Base-by-base conservation (phyloP, 2,888 invertebrate species). In the Deilephila porcellus region DNA sequence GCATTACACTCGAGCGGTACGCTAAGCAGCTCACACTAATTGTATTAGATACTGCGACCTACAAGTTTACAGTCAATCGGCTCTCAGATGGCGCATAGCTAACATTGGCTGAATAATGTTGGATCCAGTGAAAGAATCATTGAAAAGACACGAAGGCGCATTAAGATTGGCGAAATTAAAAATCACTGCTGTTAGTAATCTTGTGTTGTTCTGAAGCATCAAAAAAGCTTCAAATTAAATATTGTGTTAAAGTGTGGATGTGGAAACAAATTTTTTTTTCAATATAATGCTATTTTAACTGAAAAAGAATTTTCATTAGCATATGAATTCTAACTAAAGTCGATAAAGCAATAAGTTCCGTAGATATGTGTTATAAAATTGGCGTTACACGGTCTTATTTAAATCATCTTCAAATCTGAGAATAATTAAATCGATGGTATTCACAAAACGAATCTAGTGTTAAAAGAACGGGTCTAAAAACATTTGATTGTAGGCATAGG, bases 111-210 rank as follows among this genome's bases (percentile, higher is more conserved):
- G 45, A 74, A 82, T 73, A 75, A 89, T 90, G 88, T 75, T 88
- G 34, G 83, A 84, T 56, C 81, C 86, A 0, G 80, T 90, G 0
- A 90, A 86, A 77, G 83, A 84, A 11, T 77, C 81, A 45, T 78
- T 86, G 3, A 88, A 86, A 74, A 88, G 88, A 77, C 89, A 86
- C 45, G 82, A 85, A 74, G 91, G 91, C 19, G 87, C 76, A 0
- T 59, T 91, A 14, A 82, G 84, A 59, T 79, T 90, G 20, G 82
- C 86, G 0, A 90, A 88, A 79, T 76, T 88, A 17, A 88, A 89
- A 56, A 76, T 91, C 0, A 88, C 85, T 6, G 86, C 86, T 74
- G 90, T 91, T 67, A 84, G 86, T 85, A 70, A 11, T 6, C 3
- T 45, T 45, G 34, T 25, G 11, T 37, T 37, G 1, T 7, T 37